Evolutionary conservation across 2,888 invertebrate genomes (phyloP), one percentile per base, ranked within the genome.

Genomic region (Merodon equestris): DNA sequence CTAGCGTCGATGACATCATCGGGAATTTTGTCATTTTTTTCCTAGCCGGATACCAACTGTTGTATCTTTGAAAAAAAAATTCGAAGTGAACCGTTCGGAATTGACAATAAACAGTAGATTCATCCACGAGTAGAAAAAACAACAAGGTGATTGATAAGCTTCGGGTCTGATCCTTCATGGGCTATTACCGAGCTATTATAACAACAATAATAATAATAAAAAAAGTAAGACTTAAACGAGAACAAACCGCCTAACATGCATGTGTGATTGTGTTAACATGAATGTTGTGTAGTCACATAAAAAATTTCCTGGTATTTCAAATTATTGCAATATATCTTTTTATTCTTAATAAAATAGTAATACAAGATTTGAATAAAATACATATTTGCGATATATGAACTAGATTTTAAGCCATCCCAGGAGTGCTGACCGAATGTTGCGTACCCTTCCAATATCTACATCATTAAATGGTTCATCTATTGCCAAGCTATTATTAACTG

Each of bases 361-460:
- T 74, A 74, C 68, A 74, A 61, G 56, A 56, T 74, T 51, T 74
- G 68, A 63, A 74, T 61, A 63, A 71, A 63, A 71, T 71, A 71
- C 71, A 71, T 56, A 71, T 71, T 56, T 63, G 48, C 61, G 56
- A 56, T 63, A 67, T 57, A 54, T 38, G 63, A 81, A 81, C 82
- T 86, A 86, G 81, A 88, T 88, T 87, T 89, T 88, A 86, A 89
- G 84, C 89, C 89, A 89, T 87, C 88, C 88, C 86, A 88, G 86
- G 82, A 89, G 86, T 85, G 88, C 86, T 84, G 89, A 87, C 86
- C 88, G 87, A 82, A 89, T 86, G 86, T 88, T 89, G 85, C 88
- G 88, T 88, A 89, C 89, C 88, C 88, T 89, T 84, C 88, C 89
- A 84, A 87, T 87, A 84, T 88, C 88, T 84, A 86, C 86, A 82